Evolutionary conservation across 1,140 invertebrate species (phyloP).

Genomic region (Papilio helenus): DNA sequence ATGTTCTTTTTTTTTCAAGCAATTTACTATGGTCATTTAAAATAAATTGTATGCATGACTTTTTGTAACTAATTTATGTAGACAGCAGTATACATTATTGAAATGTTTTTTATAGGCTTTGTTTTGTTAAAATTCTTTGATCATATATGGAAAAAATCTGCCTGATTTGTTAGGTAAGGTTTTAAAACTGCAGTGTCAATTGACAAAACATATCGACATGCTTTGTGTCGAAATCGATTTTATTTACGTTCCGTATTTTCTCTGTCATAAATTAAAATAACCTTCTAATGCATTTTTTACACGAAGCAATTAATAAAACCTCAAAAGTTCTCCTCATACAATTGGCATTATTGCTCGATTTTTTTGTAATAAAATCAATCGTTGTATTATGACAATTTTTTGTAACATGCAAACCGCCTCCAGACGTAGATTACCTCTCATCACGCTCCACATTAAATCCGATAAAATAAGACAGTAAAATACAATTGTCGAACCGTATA

Average conservation of each 20-base stretch:
- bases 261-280: too few relatives aligned
- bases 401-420: constrained; percentile 30
- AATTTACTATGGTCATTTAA: constrained; percentile 3
- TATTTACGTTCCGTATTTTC: too few relatives aligned
- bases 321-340: neutral
- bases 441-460: constrained; percentile 32
- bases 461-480: constrained; percentile 4
- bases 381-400: constrained; percentile 24
- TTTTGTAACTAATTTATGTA: too few relatives aligned
- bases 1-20: constrained; percentile 39
- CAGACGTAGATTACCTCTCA: constrained; percentile 9
- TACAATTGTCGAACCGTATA: neutral
- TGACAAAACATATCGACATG: too few relatives aligned
- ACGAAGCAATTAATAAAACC: neutral
- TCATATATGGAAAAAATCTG: too few relatives aligned
- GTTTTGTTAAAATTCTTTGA: too few relatives aligned
- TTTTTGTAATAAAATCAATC: constrained; percentile 30
- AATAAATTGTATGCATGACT: neutral
- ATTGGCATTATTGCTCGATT: constrained; percentile 17
- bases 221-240: too few relatives aligned
- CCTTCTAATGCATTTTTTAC: neutral
- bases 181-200: too few relatives aligned
- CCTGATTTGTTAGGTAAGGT: too few relatives aligned
- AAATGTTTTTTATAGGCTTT: too few relatives aligned
- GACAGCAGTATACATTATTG: too few relatives aligned